Evolutionary conservation across 2,113 vertebrate genomes (phyloP), one percentile per base, ranked within the genome.

Genomic region (Fulmarus glacialis): DNA sequence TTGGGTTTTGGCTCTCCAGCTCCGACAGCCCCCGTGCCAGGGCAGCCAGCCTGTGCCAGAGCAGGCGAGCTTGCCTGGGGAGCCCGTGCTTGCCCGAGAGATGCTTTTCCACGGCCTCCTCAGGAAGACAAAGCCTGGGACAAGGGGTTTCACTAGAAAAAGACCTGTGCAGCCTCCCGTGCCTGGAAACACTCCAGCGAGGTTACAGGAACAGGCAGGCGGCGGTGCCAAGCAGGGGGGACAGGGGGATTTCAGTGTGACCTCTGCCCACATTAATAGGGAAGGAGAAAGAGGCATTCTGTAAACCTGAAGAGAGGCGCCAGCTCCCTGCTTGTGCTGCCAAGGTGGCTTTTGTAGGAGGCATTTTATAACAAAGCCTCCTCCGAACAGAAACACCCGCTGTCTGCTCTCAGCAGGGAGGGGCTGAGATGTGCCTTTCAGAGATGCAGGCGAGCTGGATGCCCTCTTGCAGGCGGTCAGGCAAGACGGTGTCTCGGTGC

Each of bases 281-380:
- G 24, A 71, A 60, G 40, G 26, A 75, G 55, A 64, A 92, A 77
- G 47, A 48, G 11, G 30, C 7, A 12, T 11, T 58, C 36, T 30
- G 43, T 34, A 50, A 56, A 58, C 14, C 15, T 18, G n/a, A 42
- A 40, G 0, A 0, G 34, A 50, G 15, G 3, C 19, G 6, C 19
- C 27, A n/a, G 0, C 34, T 38, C 43, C 36, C 40, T 21, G 4
- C 5, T 47, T 9, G 2, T 36, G 26, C 68, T 74, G 70, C 73
- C 66, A 64, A 40, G 48, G 43, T 34, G 40, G 32, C 29, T 64
- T 91, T 82, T 36, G 60, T 15, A 42, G 74, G 30, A 73, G 45
- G 43, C 12, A 7, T 56, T 81, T 4, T 15, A 11, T 4, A n/a
- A 26, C 15, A 56, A 29, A 86, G 26, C 34, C 63, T 68, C 43